These are phyloP conservation scores for Leptinotarsa juncta DNA, from an alignment of 2,888 invertebrate genomes.

Conservation along the genomic window DNA sequence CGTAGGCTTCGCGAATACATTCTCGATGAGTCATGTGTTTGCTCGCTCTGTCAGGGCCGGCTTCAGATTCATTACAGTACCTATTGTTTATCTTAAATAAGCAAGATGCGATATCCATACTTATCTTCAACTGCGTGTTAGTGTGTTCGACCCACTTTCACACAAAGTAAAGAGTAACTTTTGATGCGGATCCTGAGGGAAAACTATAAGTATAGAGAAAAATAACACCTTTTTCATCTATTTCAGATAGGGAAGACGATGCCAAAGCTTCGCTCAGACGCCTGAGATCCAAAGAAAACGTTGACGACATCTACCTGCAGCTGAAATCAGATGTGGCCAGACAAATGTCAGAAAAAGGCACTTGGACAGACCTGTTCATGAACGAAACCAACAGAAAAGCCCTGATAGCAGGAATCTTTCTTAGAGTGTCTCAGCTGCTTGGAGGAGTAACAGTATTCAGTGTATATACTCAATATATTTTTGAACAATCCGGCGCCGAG, in stretches of 20 bases:
- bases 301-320: slow-evolving; percentile 50
- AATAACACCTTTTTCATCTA: neutral
- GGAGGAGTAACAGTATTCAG: slow-evolving; percentile 54
- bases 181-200: too few species aligned
- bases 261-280: slow-evolving; percentile 50
- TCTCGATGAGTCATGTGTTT: too few species aligned
- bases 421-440: slow-evolving; percentile 55
- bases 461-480: slow-evolving; percentile 57
- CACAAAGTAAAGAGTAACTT: too few species aligned
- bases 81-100: too few species aligned
- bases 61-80: too few species aligned
- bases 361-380: slow-evolving; percentile 54
- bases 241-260: slow-evolving; percentile 39
- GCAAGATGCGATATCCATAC: too few species aligned
- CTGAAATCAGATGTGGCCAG: slow-evolving; percentile 52
- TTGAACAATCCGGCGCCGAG: slow-evolving; percentile 56
- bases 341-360: slow-evolving; percentile 56
- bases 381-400: slow-evolving; percentile 55
- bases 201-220: neutral
- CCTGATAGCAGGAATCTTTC: slow-evolving; percentile 51
- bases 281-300: slow-evolving; percentile 49
- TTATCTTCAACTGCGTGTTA: too few species aligned
- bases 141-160: too few species aligned
- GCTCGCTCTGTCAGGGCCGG: too few species aligned
- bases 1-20: too few species aligned